phyloP scores from a whole-genome alignment of 2,888 invertebrate genomes.

The Agrotis exclamationis region DNA sequence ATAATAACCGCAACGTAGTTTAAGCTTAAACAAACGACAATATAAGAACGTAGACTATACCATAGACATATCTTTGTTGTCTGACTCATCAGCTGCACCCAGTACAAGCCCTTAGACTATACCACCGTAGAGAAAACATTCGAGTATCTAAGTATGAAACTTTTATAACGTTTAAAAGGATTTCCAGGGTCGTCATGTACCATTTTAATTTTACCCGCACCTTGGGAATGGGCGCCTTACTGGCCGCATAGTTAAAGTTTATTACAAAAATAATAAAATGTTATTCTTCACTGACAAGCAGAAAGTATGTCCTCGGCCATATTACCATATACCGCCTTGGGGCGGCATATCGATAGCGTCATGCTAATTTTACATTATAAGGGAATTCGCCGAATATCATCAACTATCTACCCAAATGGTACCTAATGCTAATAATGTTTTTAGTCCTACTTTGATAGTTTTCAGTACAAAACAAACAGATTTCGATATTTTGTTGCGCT shows the following conservation, averaged over 20 bases:
- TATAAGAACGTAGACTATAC: slow-evolving; percentile 2
- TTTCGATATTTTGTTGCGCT: slow-evolving; percentile 14
- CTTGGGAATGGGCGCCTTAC: slow-evolving; percentile 24
- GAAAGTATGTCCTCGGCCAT: slow-evolving; percentile 52
- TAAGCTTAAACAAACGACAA: slow-evolving; percentile 9
- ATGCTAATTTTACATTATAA: slow-evolving; percentile 69
- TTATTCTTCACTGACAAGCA: slow-evolving; percentile 41
- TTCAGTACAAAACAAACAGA: slow-evolving; percentile 17
- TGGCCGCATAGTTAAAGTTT: slow-evolving; percentile 41
- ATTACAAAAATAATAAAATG: slow-evolving; percentile 51
- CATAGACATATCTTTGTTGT: slow-evolving; percentile 5
- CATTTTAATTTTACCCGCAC: slow-evolving; percentile 14
- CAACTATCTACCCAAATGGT: slow-evolving; percentile 40
- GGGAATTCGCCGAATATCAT: slow-evolving; percentile 64
- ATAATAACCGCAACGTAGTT: not conserved
- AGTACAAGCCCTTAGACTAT: slow-evolving; percentile 16
- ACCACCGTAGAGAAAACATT: slow-evolving; percentile 5
- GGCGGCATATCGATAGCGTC: slow-evolving; percentile 55
- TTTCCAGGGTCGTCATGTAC: slow-evolving; percentile 6
- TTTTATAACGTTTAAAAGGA: not conserved
- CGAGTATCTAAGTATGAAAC: not conserved
- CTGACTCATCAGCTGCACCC: slow-evolving; percentile 44
- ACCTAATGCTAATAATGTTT: slow-evolving; percentile 37
- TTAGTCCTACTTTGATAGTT: slow-evolving; percentile 9
- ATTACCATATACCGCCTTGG: slow-evolving; percentile 59